phyloP scores from a whole-genome alignment of 2,797 vertebrate genomes.

The Acanthis flammea region DNA sequence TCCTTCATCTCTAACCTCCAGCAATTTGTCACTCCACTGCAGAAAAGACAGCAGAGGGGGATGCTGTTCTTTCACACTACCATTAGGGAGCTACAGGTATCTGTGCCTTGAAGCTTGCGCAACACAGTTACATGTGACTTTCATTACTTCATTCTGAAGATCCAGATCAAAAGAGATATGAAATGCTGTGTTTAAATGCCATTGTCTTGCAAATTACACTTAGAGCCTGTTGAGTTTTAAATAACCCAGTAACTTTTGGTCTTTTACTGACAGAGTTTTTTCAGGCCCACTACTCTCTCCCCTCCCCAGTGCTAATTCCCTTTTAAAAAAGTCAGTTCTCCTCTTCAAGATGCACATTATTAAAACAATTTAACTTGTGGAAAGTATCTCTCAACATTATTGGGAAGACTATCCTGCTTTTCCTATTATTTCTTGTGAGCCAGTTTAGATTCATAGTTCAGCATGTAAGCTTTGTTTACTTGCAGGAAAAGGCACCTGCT shows the following conservation, averaged over 20 bases:
- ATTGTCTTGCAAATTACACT: not conserved
- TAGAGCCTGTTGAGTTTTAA: not conserved
- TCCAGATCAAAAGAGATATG: not conserved
- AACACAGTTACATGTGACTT: not conserved
- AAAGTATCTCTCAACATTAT: not conserved
- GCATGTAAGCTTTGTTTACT: not conserved
- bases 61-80: constrained; percentile 82
- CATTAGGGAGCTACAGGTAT: constrained; percentile 82
- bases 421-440: not conserved
- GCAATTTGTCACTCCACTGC: constrained; percentile 57
- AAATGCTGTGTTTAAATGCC: not conserved
- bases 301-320: not conserved
- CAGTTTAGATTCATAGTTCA: not conserved
- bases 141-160: not conserved
- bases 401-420: not conserved
- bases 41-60: constrained; percentile 72
- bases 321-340: not conserved
- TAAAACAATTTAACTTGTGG: not conserved
- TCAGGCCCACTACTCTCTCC: not conserved
- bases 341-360: not conserved
- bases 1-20: constrained; percentile 75
- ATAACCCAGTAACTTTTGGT: fast-evolving
- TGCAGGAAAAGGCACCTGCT: constrained; percentile 80
- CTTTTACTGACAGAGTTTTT: not conserved
- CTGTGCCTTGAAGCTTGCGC: not conserved